These are phyloP conservation scores for Xiphophorus birchmanni DNA, from an alignment of 2,797 vertebrate genomes.

Conservation along the genomic window DNA sequence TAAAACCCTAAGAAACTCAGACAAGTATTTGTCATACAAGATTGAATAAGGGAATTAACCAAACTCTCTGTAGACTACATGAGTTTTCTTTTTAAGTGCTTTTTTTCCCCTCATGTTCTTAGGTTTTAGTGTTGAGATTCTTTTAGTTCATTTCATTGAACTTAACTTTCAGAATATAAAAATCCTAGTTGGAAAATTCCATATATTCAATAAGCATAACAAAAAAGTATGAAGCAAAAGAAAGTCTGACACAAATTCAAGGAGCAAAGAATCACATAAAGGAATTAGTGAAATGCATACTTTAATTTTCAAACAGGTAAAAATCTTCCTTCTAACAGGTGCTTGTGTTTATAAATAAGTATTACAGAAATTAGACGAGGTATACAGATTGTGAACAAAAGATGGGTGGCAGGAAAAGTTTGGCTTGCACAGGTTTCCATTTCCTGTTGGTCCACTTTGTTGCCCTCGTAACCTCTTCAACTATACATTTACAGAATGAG, in stretches of 20 bases:
- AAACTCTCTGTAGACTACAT: not conserved
- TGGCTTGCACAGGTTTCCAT: not conserved
- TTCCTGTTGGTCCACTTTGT: not conserved
- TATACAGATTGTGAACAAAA: not conserved
- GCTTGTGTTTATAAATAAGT: not conserved
- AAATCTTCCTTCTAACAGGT: not conserved
- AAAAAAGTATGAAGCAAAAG: not conserved
- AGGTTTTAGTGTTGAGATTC: not conserved
- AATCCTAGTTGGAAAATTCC: accelerated
- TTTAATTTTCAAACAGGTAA: not conserved
- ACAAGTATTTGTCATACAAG: not conserved
- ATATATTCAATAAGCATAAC: not conserved
- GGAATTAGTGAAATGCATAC: not conserved
- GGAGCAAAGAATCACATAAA: not conserved
- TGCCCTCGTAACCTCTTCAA: not conserved
- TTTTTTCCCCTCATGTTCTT: not conserved
- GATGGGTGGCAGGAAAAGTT: not conserved
- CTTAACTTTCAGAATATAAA: not conserved
- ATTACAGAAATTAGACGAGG: not conserved
- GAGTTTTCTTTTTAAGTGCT: not conserved
- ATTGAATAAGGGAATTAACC: not conserved
- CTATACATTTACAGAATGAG: not conserved
- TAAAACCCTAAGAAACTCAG: not conserved
- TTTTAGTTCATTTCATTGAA: not conserved
- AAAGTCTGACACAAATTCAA: constrained; percentile 1